Percentiles rank a stretch among this genome's conserved stretches.
These are phyloP conservation scores for Crambe crambe DNA, from an alignment of 37 sponge, comb jelly and placozoan species.

Conservation along the genomic window DNA sequence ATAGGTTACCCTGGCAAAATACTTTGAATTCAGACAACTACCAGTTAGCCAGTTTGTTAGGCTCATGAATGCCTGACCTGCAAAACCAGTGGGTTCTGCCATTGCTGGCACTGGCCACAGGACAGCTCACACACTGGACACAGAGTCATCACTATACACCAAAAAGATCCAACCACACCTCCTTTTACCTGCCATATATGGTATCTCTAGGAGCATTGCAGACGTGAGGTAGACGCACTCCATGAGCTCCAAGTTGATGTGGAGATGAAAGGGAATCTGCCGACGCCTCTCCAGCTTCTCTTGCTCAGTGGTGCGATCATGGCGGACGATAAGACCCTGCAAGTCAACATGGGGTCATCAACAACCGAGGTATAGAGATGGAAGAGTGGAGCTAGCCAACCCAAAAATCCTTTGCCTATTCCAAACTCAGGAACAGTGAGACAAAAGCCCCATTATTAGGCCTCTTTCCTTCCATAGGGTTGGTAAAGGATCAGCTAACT, in stretches of 20 bases:
- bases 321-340: conserved; percentile 72
- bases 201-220: conserved; percentile 98
- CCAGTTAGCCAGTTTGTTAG: neutral
- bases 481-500: no score
- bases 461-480: no score
- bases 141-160: conserved; percentile 16
- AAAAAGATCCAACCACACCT: neutral
- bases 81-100: conserved; percentile 30
- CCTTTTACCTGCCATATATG: conserved; percentile 87
- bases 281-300: conserved; percentile 88
- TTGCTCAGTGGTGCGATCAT: conserved; percentile 88
- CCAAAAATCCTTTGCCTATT: no score
- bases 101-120: conserved; percentile 32
- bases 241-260: conserved; percentile 99
- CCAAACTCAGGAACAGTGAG: neutral
- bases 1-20: neutral
- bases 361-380: no score
- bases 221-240: conserved; percentile 98
- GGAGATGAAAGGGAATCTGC: conserved; percentile 98
- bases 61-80: neutral
- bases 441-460: no score
- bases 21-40: neutral
- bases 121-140: conserved; percentile 17
- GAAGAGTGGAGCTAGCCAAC: no score
- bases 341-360: neutral